Base-by-base conservation (phyloP, 2,113 vertebrate genomes). In the Telmatochromis sp. region DNA sequence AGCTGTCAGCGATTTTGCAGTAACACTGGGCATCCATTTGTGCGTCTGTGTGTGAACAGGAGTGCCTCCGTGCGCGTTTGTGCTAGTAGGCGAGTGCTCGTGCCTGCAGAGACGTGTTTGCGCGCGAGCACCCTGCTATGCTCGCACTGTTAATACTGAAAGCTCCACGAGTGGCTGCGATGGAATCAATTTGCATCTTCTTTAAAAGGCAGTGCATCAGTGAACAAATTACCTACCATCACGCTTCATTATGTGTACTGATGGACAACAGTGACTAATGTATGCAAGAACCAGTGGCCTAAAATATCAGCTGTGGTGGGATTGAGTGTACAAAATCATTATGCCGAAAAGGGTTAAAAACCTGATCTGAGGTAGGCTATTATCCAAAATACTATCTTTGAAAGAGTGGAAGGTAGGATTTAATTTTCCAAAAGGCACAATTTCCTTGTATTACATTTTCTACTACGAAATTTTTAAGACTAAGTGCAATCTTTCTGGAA, bases 211-310 rank as follows among this genome's bases (percentile, higher is more conserved):
- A 82, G 35, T 81, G 92, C 90, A 89, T 94, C 90, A 92, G 85
- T 92, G 85, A 91, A 86, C 93, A 94, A 92, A 94, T 95, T 78
- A 95, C 93, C 90, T 53, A 17, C 75, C 87, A 94, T 92, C 91
- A 93, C 6, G 75, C 86, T 91, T 94, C 87, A 94, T 96, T 95
- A 95, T 93, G 89, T 89, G 84, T 84, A 65, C 91, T 89, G 93
- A 95, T 94, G 90, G 91, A 92, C 91, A 90, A 83, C 68, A 58
- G 37, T 7, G 75, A 87, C 83, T 86, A 92, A 91, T 92, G 21
- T 88, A 91, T 86, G 86, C 82, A 85, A 88, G 65, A 87, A 54
- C 83, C 33, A 65, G 17, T 58, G 45, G 26, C 73, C 45, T 78
- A 78, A 51, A 78, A 78, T 78, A 78, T 51, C 45, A 78, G 73